Percentiles rank a stretch among this genome's conserved stretches.
Evolutionary conservation across 2,797 vertebrate species (phyloP).

Genomic region (Meda fulgida): DNA sequence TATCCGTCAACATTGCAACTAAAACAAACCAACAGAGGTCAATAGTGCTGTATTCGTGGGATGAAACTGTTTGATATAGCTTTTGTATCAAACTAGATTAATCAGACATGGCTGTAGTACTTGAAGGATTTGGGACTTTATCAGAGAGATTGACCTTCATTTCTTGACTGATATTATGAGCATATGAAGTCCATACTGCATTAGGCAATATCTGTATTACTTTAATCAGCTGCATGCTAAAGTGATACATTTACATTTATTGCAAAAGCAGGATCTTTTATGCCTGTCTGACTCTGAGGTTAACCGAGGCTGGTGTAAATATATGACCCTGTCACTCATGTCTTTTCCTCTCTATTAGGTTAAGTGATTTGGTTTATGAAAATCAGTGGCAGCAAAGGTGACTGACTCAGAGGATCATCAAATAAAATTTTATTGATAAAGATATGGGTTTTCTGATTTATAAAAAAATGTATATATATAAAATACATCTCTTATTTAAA

Average conservation of each 20-base stretch:
- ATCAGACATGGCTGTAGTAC: neutral
- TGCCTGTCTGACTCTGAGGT: conserved; percentile 9
- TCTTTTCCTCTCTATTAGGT: conserved; percentile 62
- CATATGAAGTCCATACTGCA: neutral
- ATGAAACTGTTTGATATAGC: neutral
- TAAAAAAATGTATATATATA: no score
- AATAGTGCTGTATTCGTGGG: neutral
- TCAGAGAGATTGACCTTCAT: neutral
- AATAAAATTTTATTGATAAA: conserved; percentile 16
- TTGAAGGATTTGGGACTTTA: neutral
- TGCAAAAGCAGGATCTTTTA: conserved; percentile 9
- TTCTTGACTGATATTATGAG: neutral
- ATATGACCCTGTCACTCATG: conserved; percentile 54
- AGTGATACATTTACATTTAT: neutral
- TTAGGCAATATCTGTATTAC: neutral
- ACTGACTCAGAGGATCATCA: conserved; percentile 3
- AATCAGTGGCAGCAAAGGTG: conserved; percentile 32
- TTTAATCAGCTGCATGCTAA: conserved; percentile 7
- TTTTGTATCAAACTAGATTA: neutral
- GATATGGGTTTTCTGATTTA: neutral
- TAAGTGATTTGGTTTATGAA: conserved; percentile 58
- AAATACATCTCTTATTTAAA: neutral
- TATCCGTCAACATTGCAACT: conserved; percentile 58
- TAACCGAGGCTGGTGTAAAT: conserved; percentile 51
- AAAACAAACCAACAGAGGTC: conserved; percentile 24